Base-by-base conservation (phyloP, 2,797 vertebrate genomes). In the Poeciliopsis presidionis region DNA sequence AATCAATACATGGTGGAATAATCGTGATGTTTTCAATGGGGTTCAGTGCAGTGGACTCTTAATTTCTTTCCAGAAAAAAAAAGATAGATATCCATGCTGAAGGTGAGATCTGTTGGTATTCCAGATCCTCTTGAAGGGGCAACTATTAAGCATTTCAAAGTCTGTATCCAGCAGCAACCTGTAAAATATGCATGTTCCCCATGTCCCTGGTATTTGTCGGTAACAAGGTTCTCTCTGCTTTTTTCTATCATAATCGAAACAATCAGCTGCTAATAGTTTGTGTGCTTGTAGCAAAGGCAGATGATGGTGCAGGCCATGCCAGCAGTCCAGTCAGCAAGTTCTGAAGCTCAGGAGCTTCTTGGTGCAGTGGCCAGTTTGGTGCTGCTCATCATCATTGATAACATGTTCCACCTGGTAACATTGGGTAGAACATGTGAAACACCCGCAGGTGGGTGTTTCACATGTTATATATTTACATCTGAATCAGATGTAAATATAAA, bases 351-450 rank as follows among this genome's bases (percentile, higher is more conserved):
- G 89, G 97, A 96, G 72, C 95, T 96, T 11, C 95, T 98, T 28
- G 96, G 97, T 77, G 96, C 97, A 14, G 96, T 96, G 36, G 97
- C 97, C 82, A 99, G 98, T 90, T 98, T 98, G 1, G 98, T 99
- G 18, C 96, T 99, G 87, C 94, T 97, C 92, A 98, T 99, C 93
- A 99, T 99, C 93, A 98, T 99, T 70, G 98, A 99, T 93, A 99
- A 99, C 92, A 99, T 99, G 98, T 99, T 99, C 93, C 99, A 99
- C 91, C 98, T 98, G 0, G 98, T 99, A 67, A 99, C 98, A 12
- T 95, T 99, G 93, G 98, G 45, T 45, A 45, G 11, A 45, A 45
- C 45, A 45, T 39, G 5, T 39, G 39, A 39, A 39, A 39, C 39
- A 6, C 39, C 39, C 1, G 39, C 39, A 39, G 39, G 39, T 39